phyloP scores from a whole-genome alignment of 2,113 vertebrate genomes.

The Pteropus alecto region DNA sequence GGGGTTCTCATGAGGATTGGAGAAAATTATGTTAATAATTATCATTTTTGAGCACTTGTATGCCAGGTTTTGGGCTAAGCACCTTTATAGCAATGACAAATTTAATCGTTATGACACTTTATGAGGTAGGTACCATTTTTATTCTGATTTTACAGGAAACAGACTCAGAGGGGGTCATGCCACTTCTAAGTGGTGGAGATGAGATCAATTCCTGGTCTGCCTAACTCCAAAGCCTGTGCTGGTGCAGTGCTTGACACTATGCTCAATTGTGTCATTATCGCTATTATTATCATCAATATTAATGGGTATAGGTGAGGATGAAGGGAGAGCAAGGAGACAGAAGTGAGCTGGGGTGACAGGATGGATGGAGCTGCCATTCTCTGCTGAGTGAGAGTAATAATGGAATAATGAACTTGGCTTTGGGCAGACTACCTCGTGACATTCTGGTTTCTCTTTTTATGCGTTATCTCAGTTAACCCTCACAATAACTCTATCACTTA shows the following conservation, averaged over 20 bases:
- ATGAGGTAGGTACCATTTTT: background rate
- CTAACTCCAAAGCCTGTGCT: background rate
- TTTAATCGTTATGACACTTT: background rate
- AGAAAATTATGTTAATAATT: background rate
- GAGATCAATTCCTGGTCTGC: background rate
- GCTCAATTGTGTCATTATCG: background rate
- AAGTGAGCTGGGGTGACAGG: background rate
- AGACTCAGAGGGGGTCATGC: background rate
- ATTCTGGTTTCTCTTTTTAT: background rate
- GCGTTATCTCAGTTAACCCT: background rate
- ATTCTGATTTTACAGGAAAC: background rate
- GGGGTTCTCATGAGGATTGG: background rate
- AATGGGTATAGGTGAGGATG: background rate
- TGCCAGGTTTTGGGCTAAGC: background rate
- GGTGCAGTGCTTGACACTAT: background rate
- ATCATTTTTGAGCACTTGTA: background rate
- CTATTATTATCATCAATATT: background rate
- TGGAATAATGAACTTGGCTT: background rate
- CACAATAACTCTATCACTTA: background rate
- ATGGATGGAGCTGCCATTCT: background rate
- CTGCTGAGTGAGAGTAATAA: background rate
- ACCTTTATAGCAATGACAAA: background rate
- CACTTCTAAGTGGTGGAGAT: background rate
- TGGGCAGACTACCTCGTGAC: background rate
- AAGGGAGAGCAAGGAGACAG: background rate